Base-by-base conservation (phyloP, 2,113 vertebrate genomes). In the Pelmatolapia mariae region DNA sequence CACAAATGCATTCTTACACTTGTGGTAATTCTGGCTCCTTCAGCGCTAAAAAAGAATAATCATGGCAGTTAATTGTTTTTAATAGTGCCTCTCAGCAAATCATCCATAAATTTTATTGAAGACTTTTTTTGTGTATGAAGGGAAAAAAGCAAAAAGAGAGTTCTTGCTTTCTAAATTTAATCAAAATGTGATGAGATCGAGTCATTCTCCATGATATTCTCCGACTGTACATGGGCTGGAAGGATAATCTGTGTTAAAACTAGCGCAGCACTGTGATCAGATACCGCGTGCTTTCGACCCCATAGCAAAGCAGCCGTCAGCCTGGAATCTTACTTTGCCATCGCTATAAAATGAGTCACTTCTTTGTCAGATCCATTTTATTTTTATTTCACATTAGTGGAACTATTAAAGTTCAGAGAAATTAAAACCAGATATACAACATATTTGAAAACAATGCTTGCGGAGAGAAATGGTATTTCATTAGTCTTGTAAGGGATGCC, bases 401-500 rank as follows among this genome's bases (percentile, higher is more conserved):
- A 18, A 83, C 80, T 78, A 50, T 86, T 80, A 85, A 87, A 73
- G n/a, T 83, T 89, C 24, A 59, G 84, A 71, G 47, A 91, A 89
- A 90, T 84, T 86, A 63, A 85, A 93, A 84, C 73, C 88, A 88
- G 83, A 85, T 80, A 80, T 71, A 3, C 63, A 29, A 82, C 61
- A 81, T 31, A 78, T 90, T 81, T 38, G 15, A 87, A 91, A 88
- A 87, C 50, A 81, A 88, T 59, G 73, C 79, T 56, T 89, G n/a
- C 9, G 63, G 66, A 43, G 56, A 63, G 8, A 82, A 85, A 56
- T 57, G 54, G n/a, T 83, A 53, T 88, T 91, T 88, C 68, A 93
- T 93, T 94, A 81, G 86, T 83, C 29, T 29, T 88, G 33, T 57
- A 84, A 76, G 38, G 63, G 80, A 88, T 82, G 76, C 86, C 86